phyloP scores from a whole-genome alignment of 2,797 vertebrate species.

The Cyprinella venusta region DNA sequence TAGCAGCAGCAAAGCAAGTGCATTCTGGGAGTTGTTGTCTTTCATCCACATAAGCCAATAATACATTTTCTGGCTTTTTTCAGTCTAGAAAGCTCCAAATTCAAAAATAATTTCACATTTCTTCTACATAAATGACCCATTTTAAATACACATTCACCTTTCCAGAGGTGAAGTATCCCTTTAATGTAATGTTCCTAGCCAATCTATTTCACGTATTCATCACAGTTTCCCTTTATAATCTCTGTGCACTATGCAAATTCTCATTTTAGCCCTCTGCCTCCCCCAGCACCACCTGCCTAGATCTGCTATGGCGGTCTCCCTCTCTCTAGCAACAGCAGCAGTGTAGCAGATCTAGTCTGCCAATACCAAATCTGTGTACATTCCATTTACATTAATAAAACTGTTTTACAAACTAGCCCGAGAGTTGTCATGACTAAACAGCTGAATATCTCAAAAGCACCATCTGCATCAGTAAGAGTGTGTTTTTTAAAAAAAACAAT shows the following conservation, averaged over 20 bases:
- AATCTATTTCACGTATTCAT: not conserved
- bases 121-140: too few relatives aligned
- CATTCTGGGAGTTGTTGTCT: too few relatives aligned
- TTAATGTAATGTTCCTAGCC: not conserved
- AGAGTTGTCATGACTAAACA: not conserved
- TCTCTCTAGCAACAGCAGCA: not conserved
- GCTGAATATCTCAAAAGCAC: not conserved
- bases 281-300: not conserved
- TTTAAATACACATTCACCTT: too few relatives aligned
- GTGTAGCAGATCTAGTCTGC: not conserved
- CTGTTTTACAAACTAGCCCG: not conserved
- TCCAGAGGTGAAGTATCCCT: not conserved
- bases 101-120: too few relatives aligned
- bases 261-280: not conserved
- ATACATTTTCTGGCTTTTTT: too few relatives aligned
- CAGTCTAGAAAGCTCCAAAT: too few relatives aligned
- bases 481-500: not conserved
- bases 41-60: too few relatives aligned
- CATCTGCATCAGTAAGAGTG: not conserved
- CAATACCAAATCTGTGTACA: not conserved
- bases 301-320: not conserved
- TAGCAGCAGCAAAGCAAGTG: too few relatives aligned
- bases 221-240: not conserved
- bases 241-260: not conserved
- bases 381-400: not conserved